These are phyloP conservation scores for Lampris megalopsis DNA, from an alignment of 2,113 vertebrate species.

Conservation along the genomic window DNA sequence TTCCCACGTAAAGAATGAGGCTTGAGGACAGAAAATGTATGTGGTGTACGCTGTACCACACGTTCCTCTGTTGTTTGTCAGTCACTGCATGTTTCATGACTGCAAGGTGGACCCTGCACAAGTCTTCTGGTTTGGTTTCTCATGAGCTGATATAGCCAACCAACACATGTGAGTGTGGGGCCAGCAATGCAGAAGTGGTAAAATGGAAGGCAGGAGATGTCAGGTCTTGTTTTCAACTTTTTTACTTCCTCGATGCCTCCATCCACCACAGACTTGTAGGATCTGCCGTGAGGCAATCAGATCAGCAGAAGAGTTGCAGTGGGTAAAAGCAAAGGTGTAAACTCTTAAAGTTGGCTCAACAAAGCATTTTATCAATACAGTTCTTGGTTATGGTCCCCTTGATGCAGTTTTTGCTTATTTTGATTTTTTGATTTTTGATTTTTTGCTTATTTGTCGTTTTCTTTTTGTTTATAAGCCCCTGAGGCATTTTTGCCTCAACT, in stretches of 20 bases:
- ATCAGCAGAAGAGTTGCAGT: slow-evolving; percentile 38
- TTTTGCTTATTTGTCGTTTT: neutral
- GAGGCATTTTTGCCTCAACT: neutral
- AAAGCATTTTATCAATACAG: slow-evolving; percentile 8
- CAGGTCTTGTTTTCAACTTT: slow-evolving; percentile 41
- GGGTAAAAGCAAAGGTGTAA: slow-evolving; percentile 10
- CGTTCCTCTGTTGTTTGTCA: slow-evolving; percentile 6
- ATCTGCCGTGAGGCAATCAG: slow-evolving; percentile 63
- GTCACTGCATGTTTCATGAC: slow-evolving; percentile 25
- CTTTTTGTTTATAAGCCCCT: neutral
- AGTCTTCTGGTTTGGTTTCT: slow-evolving; percentile 18
- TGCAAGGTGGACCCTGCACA: slow-evolving; percentile 37
- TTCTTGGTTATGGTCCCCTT: neutral
- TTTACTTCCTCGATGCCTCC: slow-evolving; percentile 7
- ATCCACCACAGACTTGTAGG: slow-evolving; percentile 35
- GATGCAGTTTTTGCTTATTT: neutral
- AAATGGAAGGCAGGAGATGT: slow-evolving; percentile 28
- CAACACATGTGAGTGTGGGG: slow-evolving; percentile 44
- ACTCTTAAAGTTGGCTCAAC: slow-evolving; percentile 32
- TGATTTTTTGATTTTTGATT: neutral
- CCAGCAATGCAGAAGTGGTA: slow-evolving; percentile 24
- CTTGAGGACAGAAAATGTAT: too few species aligned
- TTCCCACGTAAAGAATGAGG: too few species aligned
- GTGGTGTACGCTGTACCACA: neutral
- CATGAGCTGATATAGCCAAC: slow-evolving; percentile 24